These are phyloP conservation scores for Xanthia icteritia DNA, from an alignment of 2,888 invertebrate genomes.

Conservation along the genomic window DNA sequence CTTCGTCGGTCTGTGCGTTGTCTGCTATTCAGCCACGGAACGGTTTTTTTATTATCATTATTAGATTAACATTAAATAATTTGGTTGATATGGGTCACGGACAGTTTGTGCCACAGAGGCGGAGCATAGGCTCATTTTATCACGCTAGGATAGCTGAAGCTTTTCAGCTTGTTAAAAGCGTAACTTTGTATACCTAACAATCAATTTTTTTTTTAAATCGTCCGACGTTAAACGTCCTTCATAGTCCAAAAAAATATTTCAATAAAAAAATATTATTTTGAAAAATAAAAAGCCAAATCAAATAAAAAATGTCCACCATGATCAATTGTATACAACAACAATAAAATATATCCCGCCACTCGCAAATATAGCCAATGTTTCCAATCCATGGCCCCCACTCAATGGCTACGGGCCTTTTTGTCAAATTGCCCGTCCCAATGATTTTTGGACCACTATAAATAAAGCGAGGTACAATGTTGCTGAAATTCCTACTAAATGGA, in stretches of 20 bases:
- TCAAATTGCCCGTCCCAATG: slow-evolving; percentile 46
- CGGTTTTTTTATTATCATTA: neutral
- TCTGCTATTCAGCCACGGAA: neutral
- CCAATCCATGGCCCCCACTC: slow-evolving; percentile 40
- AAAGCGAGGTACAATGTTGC: slow-evolving; percentile 30
- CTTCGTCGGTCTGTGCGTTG: neutral
- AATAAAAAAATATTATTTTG: neutral
- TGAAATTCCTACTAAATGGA: slow-evolving; percentile 48
- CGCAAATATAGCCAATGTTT: slow-evolving; percentile 40
- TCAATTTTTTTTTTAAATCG: neutral
- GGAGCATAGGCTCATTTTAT: neutral
- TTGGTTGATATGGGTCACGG: neutral
- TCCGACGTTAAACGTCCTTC: neutral
- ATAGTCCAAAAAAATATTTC: neutral
- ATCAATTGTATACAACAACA: slow-evolving; percentile 32
- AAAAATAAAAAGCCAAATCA: neutral
- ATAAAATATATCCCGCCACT: slow-evolving; percentile 30
- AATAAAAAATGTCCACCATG: slow-evolving; percentile 11
- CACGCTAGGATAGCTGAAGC: too few species aligned
- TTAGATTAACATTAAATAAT: neutral
- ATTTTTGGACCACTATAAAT: slow-evolving; percentile 52
- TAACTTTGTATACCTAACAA: neutral
- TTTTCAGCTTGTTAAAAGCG: neutral
- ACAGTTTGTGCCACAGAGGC: neutral
- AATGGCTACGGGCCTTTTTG: slow-evolving; percentile 47